These are phyloP conservation scores for Tenthredo notha DNA, from an alignment of 2,888 invertebrate genomes.

Conservation along the genomic window DNA sequence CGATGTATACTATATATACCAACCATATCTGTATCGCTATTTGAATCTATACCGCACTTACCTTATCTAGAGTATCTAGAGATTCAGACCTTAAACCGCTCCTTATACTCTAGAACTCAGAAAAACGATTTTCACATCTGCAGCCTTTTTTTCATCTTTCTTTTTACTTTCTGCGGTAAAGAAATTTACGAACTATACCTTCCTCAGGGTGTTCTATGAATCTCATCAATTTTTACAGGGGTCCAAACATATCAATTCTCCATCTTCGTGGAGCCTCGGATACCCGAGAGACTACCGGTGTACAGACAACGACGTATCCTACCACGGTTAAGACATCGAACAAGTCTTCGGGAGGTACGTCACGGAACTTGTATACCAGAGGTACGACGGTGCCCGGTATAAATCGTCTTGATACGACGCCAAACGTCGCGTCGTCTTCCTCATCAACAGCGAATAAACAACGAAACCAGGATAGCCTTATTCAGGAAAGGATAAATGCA, in stretches of 20 bases:
- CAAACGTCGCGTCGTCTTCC: conserved; percentile 56
- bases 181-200: neutral
- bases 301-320: conserved; percentile 73
- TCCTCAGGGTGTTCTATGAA: neutral
- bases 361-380: conserved; percentile 64
- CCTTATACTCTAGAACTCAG: neutral
- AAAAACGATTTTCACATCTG: neutral
- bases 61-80: conserved; percentile 28
- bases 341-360: conserved; percentile 64
- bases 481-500: conserved; percentile 47
- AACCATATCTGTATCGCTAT: neutral
- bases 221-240: conserved; percentile 71
- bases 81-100: conserved; percentile 5
- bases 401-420: conserved; percentile 68
- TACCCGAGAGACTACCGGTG: conserved; percentile 79
- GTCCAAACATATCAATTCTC: conserved; percentile 81
- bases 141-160: neutral
- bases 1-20: neutral
- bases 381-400: conserved; percentile 70
- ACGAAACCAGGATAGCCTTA: conserved; percentile 57
- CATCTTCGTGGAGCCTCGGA: conserved; percentile 81
- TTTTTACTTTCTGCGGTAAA: neutral
- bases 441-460: conserved; percentile 71
- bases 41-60: neutral
- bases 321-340: conserved; percentile 66